phyloP scores from a whole-genome alignment of 1,140 invertebrate genomes.

The Cotesia glomerata region DNA sequence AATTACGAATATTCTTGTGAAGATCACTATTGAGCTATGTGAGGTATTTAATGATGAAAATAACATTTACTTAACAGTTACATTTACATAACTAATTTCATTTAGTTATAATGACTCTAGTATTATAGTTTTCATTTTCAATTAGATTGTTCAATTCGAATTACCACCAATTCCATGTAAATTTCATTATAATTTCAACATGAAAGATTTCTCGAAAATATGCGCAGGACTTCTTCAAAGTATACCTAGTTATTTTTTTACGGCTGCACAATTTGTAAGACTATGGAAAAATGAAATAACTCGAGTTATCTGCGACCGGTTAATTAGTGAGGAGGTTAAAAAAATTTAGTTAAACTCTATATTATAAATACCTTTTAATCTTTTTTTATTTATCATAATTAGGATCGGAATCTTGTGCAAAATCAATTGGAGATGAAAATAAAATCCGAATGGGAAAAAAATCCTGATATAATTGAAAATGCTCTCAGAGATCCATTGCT shows the following conservation, averaged over 20 bases:
- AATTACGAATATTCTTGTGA: conserved; percentile 71
- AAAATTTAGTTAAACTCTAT: conserved; percentile 7
- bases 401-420: conserved; percentile 64
- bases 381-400: conserved; percentile 36
- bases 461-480: conserved; percentile 68
- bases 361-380: background rate
- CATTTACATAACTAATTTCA: too few relatives aligned
- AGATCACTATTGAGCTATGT: conserved; percentile 84
- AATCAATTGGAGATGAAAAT: conserved; percentile 64
- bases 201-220: conserved; percentile 86
- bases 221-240: conserved; percentile 80
- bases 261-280: conserved; percentile 74
- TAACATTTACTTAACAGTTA: background rate
- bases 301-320: conserved; percentile 83
- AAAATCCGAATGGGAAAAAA: conserved; percentile 61
- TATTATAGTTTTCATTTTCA: conserved; percentile 16
- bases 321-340: conserved; percentile 74
- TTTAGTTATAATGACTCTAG: too few relatives aligned
- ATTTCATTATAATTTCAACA: conserved; percentile 94
- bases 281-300: conserved; percentile 90
- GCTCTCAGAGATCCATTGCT: conserved; percentile 80
- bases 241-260: conserved; percentile 70
- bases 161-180: conserved; percentile 90
- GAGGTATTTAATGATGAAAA: conserved; percentile 64
- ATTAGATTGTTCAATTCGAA: conserved; percentile 72